A percentile compares a stretch with the other conserved stretches of the same genome.
Conservation (phyloP, 2,113 vertebrate species). For the Egretta garzetta region DNA sequence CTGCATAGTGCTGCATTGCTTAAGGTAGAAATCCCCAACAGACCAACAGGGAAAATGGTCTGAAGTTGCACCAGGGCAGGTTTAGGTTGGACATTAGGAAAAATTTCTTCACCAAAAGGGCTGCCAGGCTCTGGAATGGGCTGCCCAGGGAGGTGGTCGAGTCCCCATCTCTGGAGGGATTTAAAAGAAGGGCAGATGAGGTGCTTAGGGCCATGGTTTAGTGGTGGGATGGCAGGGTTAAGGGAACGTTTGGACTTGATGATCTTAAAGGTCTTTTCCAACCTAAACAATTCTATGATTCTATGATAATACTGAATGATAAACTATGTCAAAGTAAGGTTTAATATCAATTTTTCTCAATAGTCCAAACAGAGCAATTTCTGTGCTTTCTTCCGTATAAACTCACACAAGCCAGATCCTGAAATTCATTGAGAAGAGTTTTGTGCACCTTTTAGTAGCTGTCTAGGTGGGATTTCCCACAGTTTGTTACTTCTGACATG, state of each 20-base stretch:
- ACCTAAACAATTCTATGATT: too few species aligned
- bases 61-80: too few species aligned
- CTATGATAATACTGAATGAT: background rate
- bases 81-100: too few species aligned
- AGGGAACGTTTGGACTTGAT: too few species aligned
- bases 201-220: too few species aligned
- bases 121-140: too few species aligned
- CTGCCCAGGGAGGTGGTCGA: too few species aligned
- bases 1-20: background rate
- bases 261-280: too few species aligned
- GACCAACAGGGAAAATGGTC: background rate
- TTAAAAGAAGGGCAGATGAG: too few species aligned
- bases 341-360: background rate
- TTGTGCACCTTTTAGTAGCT: background rate
- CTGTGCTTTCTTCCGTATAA: background rate
- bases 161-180: too few species aligned
- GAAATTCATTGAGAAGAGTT: background rate
- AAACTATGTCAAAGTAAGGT: background rate
- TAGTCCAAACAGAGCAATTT: background rate
- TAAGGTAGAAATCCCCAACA: background rate
- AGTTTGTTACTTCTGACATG: background rate
- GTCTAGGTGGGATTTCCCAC: background rate
- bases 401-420: background rate
- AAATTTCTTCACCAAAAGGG: too few species aligned
- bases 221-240: too few species aligned